Evolutionary conservation across 1,140 invertebrate genomes (phyloP).

Genomic region (Solenopsis fugax): DNA sequence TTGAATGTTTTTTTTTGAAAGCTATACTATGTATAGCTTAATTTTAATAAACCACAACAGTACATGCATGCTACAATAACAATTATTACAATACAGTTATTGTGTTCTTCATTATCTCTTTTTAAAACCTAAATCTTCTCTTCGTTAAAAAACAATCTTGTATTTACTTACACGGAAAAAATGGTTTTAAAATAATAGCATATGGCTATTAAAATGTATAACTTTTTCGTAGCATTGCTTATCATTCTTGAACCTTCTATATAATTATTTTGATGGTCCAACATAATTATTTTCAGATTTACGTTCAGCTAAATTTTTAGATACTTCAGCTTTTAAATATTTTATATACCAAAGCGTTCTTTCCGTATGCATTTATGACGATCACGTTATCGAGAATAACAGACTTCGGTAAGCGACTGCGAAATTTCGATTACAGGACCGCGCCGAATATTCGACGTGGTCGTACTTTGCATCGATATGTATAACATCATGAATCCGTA

Average conservation of each 20-base stretch:
- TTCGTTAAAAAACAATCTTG: too few species aligned
- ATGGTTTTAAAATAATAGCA: too few species aligned
- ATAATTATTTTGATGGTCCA: too few species aligned
- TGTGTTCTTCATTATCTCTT: neutral
- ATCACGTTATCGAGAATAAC: neutral
- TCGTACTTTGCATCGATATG: slow-evolving; percentile 78
- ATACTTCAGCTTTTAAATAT: too few species aligned
- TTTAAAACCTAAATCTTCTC: too few species aligned
- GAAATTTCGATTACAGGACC: slow-evolving; percentile 39
- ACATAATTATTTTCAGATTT: too few species aligned
- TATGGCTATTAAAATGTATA: too few species aligned
- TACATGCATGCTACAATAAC: too few species aligned
- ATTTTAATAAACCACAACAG: neutral
- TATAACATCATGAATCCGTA: slow-evolving; percentile 83
- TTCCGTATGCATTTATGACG: neutral
- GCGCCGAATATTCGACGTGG: slow-evolving; percentile 56
- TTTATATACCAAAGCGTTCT: neutral
- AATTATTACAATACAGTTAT: neutral
- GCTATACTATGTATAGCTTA: neutral
- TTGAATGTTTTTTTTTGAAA: neutral
- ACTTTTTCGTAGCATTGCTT: too few species aligned
- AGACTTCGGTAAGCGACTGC: neutral
- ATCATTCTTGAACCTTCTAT: too few species aligned
- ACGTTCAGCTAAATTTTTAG: too few species aligned
- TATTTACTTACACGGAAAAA: too few species aligned